These are phyloP conservation scores for Arbacia lixula DNA, from an alignment of 53 echinoderm and acorn worm species.

Conservation along the genomic window DNA sequence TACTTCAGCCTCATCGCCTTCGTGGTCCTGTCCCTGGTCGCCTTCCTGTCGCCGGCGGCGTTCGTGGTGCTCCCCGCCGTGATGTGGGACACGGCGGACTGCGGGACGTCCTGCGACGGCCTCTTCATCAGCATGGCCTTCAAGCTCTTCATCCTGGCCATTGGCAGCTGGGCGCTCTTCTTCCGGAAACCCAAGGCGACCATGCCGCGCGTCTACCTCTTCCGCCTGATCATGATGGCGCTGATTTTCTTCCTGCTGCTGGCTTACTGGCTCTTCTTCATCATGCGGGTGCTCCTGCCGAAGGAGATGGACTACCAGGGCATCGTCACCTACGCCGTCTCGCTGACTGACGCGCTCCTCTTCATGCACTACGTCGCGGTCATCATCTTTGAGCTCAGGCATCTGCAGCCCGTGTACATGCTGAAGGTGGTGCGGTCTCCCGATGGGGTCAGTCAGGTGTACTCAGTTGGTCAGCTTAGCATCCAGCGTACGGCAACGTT, in stretches of 20 bases:
- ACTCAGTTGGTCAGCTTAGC: slow-evolving; percentile 88
- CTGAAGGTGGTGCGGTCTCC: slow-evolving; percentile 92
- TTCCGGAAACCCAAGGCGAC: slow-evolving; percentile 87
- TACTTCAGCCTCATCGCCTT: slow-evolving; percentile 82
- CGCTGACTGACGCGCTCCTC: slow-evolving; percentile 88
- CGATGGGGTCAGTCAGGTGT: slow-evolving; percentile 83
- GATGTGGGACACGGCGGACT: slow-evolving; percentile 57
- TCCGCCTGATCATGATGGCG: slow-evolving; percentile 76
- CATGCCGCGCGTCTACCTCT: slow-evolving; percentile 84
- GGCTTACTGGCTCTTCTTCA: slow-evolving; percentile 94
- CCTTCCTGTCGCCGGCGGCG: slow-evolving; percentile 91
- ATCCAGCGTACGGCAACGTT: slow-evolving; percentile 92
- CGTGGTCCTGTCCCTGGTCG: slow-evolving; percentile 59
- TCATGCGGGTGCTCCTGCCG: slow-evolving; percentile 75
- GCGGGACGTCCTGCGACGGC: slow-evolving; percentile 90
- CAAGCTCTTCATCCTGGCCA: slow-evolving; percentile 85
- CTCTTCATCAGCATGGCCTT: slow-evolving; percentile 99
- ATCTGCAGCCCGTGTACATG: slow-evolving; percentile 84
- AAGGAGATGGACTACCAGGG: slow-evolving; percentile 67
- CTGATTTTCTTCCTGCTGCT: slow-evolving; percentile 76
- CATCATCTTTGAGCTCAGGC: slow-evolving; percentile 88
- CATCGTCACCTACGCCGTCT: slow-evolving; percentile 85
- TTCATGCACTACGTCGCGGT: slow-evolving; percentile 95
- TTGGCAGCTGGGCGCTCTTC: slow-evolving; percentile 95
- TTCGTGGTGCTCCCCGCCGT: slow-evolving; percentile 89